phyloP scores from a whole-genome alignment of 2,113 vertebrate genomes.

The Colaptes auratus region DNA sequence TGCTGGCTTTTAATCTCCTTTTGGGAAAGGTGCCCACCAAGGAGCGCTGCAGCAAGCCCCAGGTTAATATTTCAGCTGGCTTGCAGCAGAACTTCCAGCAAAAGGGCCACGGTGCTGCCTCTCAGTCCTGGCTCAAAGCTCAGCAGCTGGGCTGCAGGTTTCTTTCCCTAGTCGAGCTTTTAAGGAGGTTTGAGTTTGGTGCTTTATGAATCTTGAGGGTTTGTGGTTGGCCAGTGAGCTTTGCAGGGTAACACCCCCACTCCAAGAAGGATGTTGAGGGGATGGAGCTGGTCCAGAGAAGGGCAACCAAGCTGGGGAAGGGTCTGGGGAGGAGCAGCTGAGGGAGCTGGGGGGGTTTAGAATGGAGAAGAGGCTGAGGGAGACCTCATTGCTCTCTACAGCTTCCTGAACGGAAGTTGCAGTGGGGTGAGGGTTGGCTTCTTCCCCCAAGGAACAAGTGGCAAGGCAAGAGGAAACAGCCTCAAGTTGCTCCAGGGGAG shows the following conservation, averaged over 20 bases:
- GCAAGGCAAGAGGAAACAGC: too few relatives aligned
- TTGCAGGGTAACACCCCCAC: background rate
- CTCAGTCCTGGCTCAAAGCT: background rate
- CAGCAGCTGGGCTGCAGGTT: fast-evolving
- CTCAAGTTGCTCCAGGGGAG: too few relatives aligned
- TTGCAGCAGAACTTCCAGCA: conserved; percentile 20
- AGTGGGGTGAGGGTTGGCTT: too few relatives aligned
- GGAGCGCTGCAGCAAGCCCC: conserved; percentile 10
- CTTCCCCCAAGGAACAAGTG: too few relatives aligned
- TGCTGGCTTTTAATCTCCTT: conserved; percentile 63
- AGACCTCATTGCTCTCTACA: too few relatives aligned
- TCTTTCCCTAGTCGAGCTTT: background rate
- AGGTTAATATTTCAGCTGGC: conserved; percentile 2
- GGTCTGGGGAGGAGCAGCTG: too few relatives aligned
- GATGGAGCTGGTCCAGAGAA: too few relatives aligned
- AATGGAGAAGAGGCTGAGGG: too few relatives aligned
- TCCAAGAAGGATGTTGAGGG: too few relatives aligned
- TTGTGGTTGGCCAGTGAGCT: background rate
- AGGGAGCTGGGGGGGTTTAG: too few relatives aligned
- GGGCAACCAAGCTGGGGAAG: too few relatives aligned
- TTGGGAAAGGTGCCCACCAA: conserved; percentile 61
- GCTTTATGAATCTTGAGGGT: background rate
- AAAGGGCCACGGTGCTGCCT: background rate
- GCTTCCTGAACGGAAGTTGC: too few relatives aligned
- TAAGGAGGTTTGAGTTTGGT: background rate